These are phyloP conservation scores for Halictus ligatus DNA, from an alignment of 2,888 invertebrate species.

Conservation along the genomic window DNA sequence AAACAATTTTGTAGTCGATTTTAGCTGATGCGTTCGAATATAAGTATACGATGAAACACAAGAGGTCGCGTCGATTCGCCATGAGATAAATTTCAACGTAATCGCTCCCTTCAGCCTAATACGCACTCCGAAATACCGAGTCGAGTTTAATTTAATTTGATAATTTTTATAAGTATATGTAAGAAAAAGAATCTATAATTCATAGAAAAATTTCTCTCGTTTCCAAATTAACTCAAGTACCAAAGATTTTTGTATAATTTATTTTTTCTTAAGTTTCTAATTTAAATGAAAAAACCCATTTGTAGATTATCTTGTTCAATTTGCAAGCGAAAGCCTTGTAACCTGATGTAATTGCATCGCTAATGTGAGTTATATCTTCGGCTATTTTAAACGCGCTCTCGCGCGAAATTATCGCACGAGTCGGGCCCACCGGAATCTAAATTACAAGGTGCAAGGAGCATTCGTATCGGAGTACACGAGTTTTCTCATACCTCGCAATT, in stretches of 20 bases:
- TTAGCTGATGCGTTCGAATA: slow-evolving; percentile 7
- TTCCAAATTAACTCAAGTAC: too few relatives aligned
- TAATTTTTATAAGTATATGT: neutral
- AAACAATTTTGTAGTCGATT: slow-evolving; percentile 27
- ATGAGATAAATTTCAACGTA: neutral
- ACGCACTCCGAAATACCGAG: neutral
- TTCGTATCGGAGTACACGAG: neutral
- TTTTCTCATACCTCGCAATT: neutral
- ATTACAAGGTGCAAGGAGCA: neutral
- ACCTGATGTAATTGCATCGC: neutral
- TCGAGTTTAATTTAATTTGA: neutral
- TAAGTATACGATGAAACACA: neutral
- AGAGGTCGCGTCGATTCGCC: neutral
- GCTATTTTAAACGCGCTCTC: neutral
- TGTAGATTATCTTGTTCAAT: neutral
- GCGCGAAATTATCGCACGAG: neutral
- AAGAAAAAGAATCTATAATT: too few relatives aligned
- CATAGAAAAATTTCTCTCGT: too few relatives aligned
- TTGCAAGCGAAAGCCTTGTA: neutral
- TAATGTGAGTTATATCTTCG: neutral
- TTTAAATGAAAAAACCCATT: too few relatives aligned
- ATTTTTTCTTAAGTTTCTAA: too few relatives aligned
- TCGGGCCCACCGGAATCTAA: slow-evolving; percentile 1
- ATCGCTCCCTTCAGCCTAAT: neutral
- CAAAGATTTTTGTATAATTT: too few relatives aligned